Evolutionary conservation across 1,140 invertebrate genomes (phyloP), one percentile per base, ranked within the genome.

Genomic region (Saccostrea echinata): DNA sequence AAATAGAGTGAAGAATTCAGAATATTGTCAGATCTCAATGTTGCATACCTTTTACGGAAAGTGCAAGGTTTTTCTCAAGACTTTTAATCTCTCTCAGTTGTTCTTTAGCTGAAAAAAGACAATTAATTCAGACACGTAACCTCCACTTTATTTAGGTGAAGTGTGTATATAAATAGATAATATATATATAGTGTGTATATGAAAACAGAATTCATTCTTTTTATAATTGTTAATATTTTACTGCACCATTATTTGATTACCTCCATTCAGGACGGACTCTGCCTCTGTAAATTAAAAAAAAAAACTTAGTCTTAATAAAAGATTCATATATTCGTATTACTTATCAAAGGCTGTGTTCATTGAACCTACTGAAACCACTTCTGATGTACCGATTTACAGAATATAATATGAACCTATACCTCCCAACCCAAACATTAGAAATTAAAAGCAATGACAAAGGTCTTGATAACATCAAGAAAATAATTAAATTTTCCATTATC

Each of bases 61-160:
- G 12, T 13, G 27, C 68, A 12, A 76, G 68, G 27, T 76, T 76
- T 76, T 30, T 76, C 1, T 76, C 68, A 27, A 76, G 68, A 33
- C 68, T 76, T 33, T 76, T 76, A 30, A 76, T 76, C 27, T 76
- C 68, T 76, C 68, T 76, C 68, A 76, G 27, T 76, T 76, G 68
- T 0, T 76, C 68, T 76, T 76, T 76, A 3, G 68, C 68, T 76
- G 18, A 76, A 30, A 33, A 61, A 61, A 3, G 55, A 61, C 30
- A 71, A 33, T 30, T 71, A 16, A 64, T n/a, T 21, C 8, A n/a
- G n/a, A n/a, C n/a, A 21, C 57, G 4, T 21, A n/a, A 64, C 24
- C 4, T n/a, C 43, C 43, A 43, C 43, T 43, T 43, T 43, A 43
- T 6, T 8, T 9, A 43, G 43, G 55, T 61, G 55, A 61, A 18